These are phyloP conservation scores for Drosophila histrio DNA, from an alignment of 2,888 invertebrate genomes.

Conservation along the genomic window DNA sequence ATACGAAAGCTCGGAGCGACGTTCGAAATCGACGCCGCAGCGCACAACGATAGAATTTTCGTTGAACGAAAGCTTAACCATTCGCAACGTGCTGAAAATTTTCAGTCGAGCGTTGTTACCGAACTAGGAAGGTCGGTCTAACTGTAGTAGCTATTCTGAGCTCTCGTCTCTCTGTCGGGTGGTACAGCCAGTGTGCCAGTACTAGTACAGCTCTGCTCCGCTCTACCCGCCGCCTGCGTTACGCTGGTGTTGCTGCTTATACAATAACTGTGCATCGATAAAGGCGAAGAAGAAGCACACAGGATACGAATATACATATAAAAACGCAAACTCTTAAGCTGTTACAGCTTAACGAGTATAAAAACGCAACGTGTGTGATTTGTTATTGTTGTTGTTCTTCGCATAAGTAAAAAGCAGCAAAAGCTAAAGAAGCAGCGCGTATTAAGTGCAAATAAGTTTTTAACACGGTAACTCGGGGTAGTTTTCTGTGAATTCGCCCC, in stretches of 20 bases:
- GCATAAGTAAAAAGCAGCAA: slow-evolving; percentile 11
- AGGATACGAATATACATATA: slow-evolving; percentile 58
- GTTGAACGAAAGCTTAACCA: slow-evolving; percentile 80
- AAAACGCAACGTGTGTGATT: slow-evolving; percentile 69
- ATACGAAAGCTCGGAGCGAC: slow-evolving; percentile 58
- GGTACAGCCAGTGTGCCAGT: slow-evolving; percentile 74
- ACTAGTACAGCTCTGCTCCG: slow-evolving; percentile 77
- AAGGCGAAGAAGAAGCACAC: slow-evolving; percentile 76
- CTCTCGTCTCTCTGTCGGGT: slow-evolving; percentile 80
- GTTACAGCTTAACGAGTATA: slow-evolving; percentile 63
- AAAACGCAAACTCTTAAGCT: slow-evolving; percentile 60
- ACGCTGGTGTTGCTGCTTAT: slow-evolving; percentile 76
- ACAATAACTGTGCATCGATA: slow-evolving; percentile 81
- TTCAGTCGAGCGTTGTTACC: slow-evolving; percentile 84
- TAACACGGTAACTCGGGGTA: slow-evolving; percentile 67
- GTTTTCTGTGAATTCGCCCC: slow-evolving; percentile 62
- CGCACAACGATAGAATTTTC: slow-evolving; percentile 48
- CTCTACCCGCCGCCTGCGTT: slow-evolving; percentile 66
- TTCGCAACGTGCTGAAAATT: slow-evolving; percentile 81
- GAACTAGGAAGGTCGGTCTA: slow-evolving; percentile 84
- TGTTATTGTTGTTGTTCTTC: slow-evolving; percentile 61
- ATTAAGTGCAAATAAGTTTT: slow-evolving; percentile 64
- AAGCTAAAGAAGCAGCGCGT: slow-evolving; percentile 42
- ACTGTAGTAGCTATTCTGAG: slow-evolving; percentile 73
- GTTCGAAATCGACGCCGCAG: slow-evolving; percentile 8